Base-by-base conservation (phyloP, 2,888 invertebrate species). In the Silvanus unidentatus region DNA sequence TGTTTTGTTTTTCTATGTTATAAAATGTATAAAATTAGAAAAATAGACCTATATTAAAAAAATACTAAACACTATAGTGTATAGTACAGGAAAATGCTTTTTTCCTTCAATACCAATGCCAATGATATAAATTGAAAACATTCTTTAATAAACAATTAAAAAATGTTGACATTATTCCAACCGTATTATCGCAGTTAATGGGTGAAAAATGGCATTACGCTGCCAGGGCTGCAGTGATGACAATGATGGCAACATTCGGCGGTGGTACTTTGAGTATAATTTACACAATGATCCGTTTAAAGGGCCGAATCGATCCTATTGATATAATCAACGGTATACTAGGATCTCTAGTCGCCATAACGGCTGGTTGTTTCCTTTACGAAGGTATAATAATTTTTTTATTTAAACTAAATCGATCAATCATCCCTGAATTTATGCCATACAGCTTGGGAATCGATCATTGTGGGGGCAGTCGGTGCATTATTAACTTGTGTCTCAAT, bases 191-290 rank as follows among this genome's bases (percentile, higher is more conserved):
- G 9, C 49, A 77, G 72, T 79, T 88, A 5, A 84, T 86, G 50
- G 90, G 88, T 0, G 80, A 84, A 3, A 89, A 89, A 68, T 95
- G 94, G 94, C 87, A 91, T 66, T 91, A 90, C 64, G 91, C 94
- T 0, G 91, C 91, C 0, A 77, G 89, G 37, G 91, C 92, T 0
- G 90, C 92, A 0, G 90, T 92, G 0, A 86, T 88, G 76, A 94
- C 94, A 0, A 88, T 94, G 81, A 84, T 92, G 76, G 84, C 88
- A 0, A 91, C 91, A 0, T 91, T 94, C 65, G 92, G 93, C 0
- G 94, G 94, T 0, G 94, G 94, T 1, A 75, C 85, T 42, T 76
- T 82, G 14, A 88, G 88, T 2, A 71, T 82, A 13, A 61, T 69
- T 0, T 87, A 78, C 62, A 82, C 86, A 0, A 67, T 87, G 57